Percentiles rank a stretch among this genome's conserved stretches.
Conservation (phyloP, 23 tunicate genomes). For the Halocynthia roretzi region DNA sequence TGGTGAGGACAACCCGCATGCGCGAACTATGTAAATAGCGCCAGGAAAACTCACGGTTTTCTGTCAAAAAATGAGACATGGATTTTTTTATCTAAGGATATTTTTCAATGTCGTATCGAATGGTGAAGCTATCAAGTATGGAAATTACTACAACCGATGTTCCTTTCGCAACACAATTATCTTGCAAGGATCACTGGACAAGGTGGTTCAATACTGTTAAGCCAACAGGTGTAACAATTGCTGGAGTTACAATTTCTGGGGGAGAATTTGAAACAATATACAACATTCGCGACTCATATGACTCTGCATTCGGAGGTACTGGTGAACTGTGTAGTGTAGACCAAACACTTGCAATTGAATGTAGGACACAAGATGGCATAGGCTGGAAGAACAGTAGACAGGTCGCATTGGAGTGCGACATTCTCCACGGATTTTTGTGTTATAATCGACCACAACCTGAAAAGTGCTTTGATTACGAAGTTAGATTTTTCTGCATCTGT, state of each 20-base stretch:
- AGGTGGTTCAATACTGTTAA: conserved; percentile 1
- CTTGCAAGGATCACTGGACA: conserved; percentile 1
- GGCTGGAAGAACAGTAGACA: neutral
- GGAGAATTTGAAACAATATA: conserved; percentile 3
- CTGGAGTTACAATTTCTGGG: conserved; percentile 2
- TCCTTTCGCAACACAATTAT: neutral
- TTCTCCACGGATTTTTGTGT: neutral
- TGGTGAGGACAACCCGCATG: too few relatives aligned
- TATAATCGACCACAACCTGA: conserved; percentile 11
- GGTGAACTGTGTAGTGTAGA: neutral
- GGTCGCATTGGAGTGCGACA: conserved; percentile 1
- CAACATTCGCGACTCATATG: neutral
- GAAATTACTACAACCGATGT: neutral
- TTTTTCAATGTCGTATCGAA: neutral
- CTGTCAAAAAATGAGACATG: too few relatives aligned
- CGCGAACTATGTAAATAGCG: too few relatives aligned
- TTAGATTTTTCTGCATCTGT: conserved; percentile 1
- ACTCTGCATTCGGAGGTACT: neutral
- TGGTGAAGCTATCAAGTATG: neutral
- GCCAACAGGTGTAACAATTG: conserved; percentile 4
- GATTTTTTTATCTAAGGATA: neutral
- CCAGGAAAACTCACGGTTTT: too few relatives aligned
- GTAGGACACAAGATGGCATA: conserved; percentile 2
- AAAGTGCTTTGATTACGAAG: conserved; percentile 11
- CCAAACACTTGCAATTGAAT: neutral